Conservation (phyloP, 1,140 invertebrate species). For the Drosophila tropicalis region DNA sequence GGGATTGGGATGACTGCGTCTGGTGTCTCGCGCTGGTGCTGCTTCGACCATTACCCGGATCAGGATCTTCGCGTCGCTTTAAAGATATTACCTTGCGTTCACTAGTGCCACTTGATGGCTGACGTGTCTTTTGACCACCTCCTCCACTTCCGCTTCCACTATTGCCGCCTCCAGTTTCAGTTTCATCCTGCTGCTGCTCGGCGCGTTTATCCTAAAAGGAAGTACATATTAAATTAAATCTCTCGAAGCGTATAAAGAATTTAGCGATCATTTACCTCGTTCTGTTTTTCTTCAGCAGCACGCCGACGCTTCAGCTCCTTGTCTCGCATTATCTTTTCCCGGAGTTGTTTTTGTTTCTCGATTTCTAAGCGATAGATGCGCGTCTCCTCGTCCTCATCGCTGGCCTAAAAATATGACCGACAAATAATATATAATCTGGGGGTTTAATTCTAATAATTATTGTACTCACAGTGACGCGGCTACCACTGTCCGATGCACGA, state of each 20-base stretch:
- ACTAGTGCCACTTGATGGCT: slow-evolving; percentile 39
- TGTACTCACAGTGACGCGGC: slow-evolving; percentile 58
- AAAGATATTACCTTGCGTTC: slow-evolving; percentile 81
- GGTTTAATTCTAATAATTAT: too few species aligned
- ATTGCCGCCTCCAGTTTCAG: slow-evolving; percentile 30
- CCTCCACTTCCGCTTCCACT: slow-evolving; percentile 12
- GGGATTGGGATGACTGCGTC: slow-evolving; percentile 11
- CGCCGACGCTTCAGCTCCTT: slow-evolving; percentile 87
- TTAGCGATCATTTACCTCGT: slow-evolving; percentile 65
- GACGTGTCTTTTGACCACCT: slow-evolving; percentile 55
- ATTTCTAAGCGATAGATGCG: slow-evolving; percentile 86
- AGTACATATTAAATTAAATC: background rate
- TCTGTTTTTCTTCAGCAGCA: slow-evolving; percentile 83
- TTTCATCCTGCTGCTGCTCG: slow-evolving; percentile 67
- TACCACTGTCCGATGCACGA: slow-evolving; percentile 46
- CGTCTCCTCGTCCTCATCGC: slow-evolving; percentile 87
- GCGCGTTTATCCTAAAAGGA: slow-evolving; percentile 65
- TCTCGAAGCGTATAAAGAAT: background rate
- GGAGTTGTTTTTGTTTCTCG: slow-evolving; percentile 86
- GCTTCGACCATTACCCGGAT: slow-evolving; percentile 35
- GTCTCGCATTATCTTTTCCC: slow-evolving; percentile 85
- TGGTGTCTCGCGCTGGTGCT: slow-evolving; percentile 32
- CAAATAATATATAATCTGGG: too few species aligned
- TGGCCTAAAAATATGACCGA: slow-evolving; percentile 62
- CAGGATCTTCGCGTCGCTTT: slow-evolving; percentile 70